A percentile compares a stretch with the other conserved stretches of the same genome.
Evolutionary conservation across 2,888 invertebrate genomes (phyloP).

Genomic region (Pyralis farinalis): DNA sequence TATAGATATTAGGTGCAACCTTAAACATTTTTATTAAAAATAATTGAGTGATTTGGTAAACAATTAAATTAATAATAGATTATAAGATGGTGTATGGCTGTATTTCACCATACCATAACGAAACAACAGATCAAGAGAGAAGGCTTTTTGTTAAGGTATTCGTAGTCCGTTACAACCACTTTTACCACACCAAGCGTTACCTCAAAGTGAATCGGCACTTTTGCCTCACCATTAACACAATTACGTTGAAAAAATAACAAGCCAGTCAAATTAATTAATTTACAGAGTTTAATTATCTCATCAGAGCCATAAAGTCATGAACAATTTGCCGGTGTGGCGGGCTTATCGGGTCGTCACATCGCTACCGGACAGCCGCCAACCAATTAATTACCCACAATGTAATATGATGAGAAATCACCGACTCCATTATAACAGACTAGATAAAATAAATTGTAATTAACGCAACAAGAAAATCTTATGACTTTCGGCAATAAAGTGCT

Average conservation of each 20-base stretch:
- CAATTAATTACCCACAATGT: conserved; percentile 37
- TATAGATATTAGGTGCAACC: too few relatives aligned
- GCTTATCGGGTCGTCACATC: conserved; percentile 31
- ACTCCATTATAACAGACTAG: conserved; percentile 37
- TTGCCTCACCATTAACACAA: conserved; percentile 52
- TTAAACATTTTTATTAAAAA: too few relatives aligned
- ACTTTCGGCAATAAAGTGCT: neutral
- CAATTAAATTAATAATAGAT: too few relatives aligned
- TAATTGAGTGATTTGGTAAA: too few relatives aligned
- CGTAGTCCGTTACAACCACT: too few relatives aligned
- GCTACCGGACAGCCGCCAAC: conserved; percentile 24
- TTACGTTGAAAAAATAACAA: conserved; percentile 62
- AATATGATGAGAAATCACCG: conserved; percentile 60
- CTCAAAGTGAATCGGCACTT: conserved; percentile 50
- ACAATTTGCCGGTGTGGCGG: conserved; percentile 50
- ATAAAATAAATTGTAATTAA: conserved; percentile 17
- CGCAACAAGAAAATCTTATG: conserved; percentile 8
- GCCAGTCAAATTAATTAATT: conserved; percentile 70
- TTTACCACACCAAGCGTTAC: conserved; percentile 2
- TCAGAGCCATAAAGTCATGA: conserved; percentile 60
- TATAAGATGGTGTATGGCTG: too few relatives aligned
- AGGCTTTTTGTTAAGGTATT: too few relatives aligned
- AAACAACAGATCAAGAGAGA: too few relatives aligned
- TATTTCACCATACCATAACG: too few relatives aligned
- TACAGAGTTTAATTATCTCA: conserved; percentile 74